phyloP scores from a whole-genome alignment of 2,888 invertebrate species.

The Bombylius major region DNA sequence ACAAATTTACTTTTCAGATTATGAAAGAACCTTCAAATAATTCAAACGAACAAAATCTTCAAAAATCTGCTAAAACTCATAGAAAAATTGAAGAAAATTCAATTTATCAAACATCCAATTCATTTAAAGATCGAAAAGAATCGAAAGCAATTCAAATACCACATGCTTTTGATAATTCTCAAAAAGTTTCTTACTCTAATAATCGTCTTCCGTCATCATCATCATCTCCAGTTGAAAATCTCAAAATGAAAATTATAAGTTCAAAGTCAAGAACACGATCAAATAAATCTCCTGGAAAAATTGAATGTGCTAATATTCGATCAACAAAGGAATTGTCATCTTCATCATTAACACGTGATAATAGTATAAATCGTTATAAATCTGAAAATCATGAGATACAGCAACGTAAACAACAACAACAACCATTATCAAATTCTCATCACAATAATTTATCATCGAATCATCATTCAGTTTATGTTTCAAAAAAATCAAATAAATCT shows the following conservation, averaged over 20 bases:
- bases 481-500: too few relatives aligned
- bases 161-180: conserved; percentile 21
- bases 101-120: conserved; percentile 10
- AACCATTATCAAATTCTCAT: background rate
- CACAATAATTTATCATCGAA: background rate
- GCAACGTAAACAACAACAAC: conserved; percentile 18
- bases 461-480: too few relatives aligned
- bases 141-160: background rate
- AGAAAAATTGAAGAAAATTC: conserved; percentile 34
- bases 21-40: conserved; percentile 37
- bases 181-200: conserved; percentile 8
- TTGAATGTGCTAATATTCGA: conserved; percentile 3
- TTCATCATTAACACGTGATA: conserved; percentile 1
- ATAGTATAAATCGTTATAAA: conserved; percentile 24
- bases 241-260: conserved; percentile 16
- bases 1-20: conserved; percentile 26
- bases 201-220: conserved; percentile 14
- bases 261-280: conserved; percentile 21
- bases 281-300: background rate
- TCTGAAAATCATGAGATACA: conserved; percentile 40
- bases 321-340: conserved; percentile 1
- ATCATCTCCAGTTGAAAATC: conserved; percentile 16
- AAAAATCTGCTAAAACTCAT: conserved; percentile 22
- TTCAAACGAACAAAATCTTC: conserved; percentile 28
- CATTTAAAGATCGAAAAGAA: background rate